These are phyloP conservation scores for Eupithecia subumbrata DNA, from an alignment of 2,888 invertebrate species.

Conservation along the genomic window DNA sequence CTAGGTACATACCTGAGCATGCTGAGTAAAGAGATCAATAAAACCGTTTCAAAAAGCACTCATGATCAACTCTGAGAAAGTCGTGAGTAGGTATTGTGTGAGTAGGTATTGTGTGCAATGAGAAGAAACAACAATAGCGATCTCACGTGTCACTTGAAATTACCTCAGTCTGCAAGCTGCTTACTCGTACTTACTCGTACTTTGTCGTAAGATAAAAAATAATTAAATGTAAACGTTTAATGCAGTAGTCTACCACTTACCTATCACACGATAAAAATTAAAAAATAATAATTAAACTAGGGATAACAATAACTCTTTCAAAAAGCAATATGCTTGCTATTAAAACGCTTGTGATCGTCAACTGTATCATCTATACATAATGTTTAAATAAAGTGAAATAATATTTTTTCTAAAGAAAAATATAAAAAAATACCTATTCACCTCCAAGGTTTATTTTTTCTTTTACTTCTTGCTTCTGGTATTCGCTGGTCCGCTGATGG, in stretches of 20 bases:
- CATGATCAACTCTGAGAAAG: slow-evolving; percentile 41
- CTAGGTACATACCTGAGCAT: neutral
- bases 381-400: slow-evolving; percentile 44
- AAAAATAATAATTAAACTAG: slow-evolving; percentile 42
- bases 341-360: slow-evolving; percentile 3
- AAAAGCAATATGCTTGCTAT: slow-evolving; percentile 14
- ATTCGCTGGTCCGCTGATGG: slow-evolving; percentile 21
- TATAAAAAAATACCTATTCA: slow-evolving; percentile 39
- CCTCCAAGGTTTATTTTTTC: slow-evolving; percentile 52
- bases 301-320: slow-evolving; percentile 18
- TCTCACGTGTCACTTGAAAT: slow-evolving; percentile 46
- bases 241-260: slow-evolving; percentile 55
- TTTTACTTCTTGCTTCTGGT: slow-evolving; percentile 10
- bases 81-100: no score
- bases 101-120: slow-evolving; percentile 40
- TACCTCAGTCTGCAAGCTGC: slow-evolving; percentile 26
- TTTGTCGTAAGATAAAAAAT: slow-evolving; percentile 27
- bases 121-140: slow-evolving; percentile 37
- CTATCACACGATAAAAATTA: slow-evolving; percentile 48
- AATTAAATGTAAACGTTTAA: slow-evolving; percentile 45
- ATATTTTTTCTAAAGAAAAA: slow-evolving; percentile 9
- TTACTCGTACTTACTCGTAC: neutral
- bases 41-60: slow-evolving; percentile 23
- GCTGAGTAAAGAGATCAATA: slow-evolving; percentile 23
- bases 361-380: slow-evolving; percentile 23